These are phyloP conservation scores for Corydoras maculifer DNA, from an alignment of 2,113 vertebrate genomes.

Conservation along the genomic window DNA sequence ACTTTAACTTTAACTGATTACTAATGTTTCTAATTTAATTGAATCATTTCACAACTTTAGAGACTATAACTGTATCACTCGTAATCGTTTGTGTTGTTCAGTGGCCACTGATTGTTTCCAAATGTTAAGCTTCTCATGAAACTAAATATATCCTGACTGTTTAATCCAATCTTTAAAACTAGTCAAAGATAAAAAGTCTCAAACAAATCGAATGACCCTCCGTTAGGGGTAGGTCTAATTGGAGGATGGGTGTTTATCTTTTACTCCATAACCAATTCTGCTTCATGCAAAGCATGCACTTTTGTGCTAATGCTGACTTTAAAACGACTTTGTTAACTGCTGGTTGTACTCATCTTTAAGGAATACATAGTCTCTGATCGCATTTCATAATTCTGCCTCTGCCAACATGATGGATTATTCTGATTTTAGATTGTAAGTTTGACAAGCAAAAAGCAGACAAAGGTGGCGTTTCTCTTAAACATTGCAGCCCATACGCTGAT, in stretches of 20 bases:
- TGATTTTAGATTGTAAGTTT: slow-evolving; percentile 65
- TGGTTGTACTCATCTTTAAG: slow-evolving; percentile 48
- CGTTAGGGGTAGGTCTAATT: slow-evolving; percentile 42
- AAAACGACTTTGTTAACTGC: slow-evolving; percentile 62
- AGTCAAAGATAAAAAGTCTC: no score
- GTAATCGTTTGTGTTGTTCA: no score
- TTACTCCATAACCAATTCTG: neutral
- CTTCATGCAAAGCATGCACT: slow-evolving; percentile 46
- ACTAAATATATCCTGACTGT: no score
- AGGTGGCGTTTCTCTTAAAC: slow-evolving; percentile 58
- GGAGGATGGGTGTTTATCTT: slow-evolving; percentile 23
- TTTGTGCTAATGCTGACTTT: slow-evolving; percentile 56
- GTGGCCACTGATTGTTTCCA: no score
- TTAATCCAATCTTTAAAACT: no score
- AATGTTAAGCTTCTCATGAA: no score
- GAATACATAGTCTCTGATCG: slow-evolving; percentile 59
- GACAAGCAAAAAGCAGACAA: slow-evolving; percentile 55
- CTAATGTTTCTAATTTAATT: no score
- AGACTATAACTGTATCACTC: no score
- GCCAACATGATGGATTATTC: slow-evolving; percentile 69
- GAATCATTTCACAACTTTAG: no score
- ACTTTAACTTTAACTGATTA: no score
- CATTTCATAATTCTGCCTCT: slow-evolving; percentile 65
- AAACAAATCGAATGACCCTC: slow-evolving; percentile 5
- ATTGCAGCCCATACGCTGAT: slow-evolving; percentile 58